Base-by-base conservation (phyloP, 2,113 vertebrate species). In the Oostethus manadensis region DNA sequence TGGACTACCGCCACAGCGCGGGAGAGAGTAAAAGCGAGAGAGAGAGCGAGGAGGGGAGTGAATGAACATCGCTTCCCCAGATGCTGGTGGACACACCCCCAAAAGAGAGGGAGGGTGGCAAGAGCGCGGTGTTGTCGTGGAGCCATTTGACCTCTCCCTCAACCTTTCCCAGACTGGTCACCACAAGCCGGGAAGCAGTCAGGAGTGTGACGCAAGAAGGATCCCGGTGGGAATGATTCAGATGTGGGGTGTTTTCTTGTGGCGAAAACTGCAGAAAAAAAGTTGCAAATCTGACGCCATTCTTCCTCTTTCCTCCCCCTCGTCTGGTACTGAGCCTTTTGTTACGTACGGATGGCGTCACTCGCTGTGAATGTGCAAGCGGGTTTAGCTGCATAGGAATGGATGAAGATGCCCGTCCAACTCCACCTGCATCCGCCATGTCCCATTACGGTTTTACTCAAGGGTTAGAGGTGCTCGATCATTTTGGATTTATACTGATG, bases 61-160 rank as follows among this genome's bases (percentile, higher is more conserved):
- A 81, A 73, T 69, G 74, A 69, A 77, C 69, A 63, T 54, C 59
- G 69, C 70, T 81, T 60, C 80, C 78, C 84, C 85, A 86, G 85
- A 88, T 87, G 85, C 83, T 73, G 73, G 79, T 68, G 65, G 80
- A 84, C 84, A 87, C 82, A 78, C 87, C 85, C 85, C 84, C 77
- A 69, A 33, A 75, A 49, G 33, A 51, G 48, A 21, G 38, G 46
- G 55, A 45, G 45, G 48, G 74, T 56, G 64, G 79, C 68, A 67
- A 50, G 6, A 3, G 29, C 29, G 8, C 51, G 68, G 50, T 68
- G 71, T 78, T 74, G 53, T 57, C 49, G 64, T 53, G 68, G 60
- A 60, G 35, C 6, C 42, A 45, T 70, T 68, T 83, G 71, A 82
- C 77, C 84, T 57, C 43, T 66, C n/a, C 50, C 53, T 74, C 62